Base-by-base conservation (phyloP, 2,888 invertebrate genomes). In the Dinocampus coccinellae region DNA sequence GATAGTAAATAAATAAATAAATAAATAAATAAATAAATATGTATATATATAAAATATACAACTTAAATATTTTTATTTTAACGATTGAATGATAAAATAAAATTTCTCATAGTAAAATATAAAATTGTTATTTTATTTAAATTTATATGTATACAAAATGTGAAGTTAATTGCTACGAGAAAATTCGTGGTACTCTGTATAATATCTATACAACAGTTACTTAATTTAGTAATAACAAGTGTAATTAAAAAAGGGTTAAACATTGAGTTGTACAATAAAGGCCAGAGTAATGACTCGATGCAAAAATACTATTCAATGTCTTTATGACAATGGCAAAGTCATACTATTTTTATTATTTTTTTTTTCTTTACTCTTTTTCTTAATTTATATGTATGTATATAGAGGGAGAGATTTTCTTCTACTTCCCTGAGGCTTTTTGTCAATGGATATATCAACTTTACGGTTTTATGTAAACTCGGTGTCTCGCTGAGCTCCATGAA, bases 391-490 rank as follows among this genome's bases (percentile, higher is more conserved):
- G 53, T 69, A 34, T 66, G 47, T 47, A 33, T 55, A 24, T n/a
- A 53, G 63, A 34, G 52, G 55, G 67, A 63, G 24, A 29, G 39
- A 33, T 29, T 71, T 74, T 66, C 47, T 34, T 60, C 58, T 55
- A 34, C 57, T 53, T 70, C 70, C 75, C 73, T 57, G 73, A 70
- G 74, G 65, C 65, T 77, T 78, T 81, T 78, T 77, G 77, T 76
- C 79, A 78, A 78, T 78, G 78, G 78, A 78, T 80, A 83, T 84
- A 57, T 57, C 33, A 85, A 86, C 83, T 85, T 86, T 85, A 86
- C 85, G 85, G 85, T 86, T 85, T 86, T 86, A 86, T 86, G 86
- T 85, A 85, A 87, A 86, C 85, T 86, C 82, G 85, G 85, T 85
- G 55, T 71, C 55, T 55, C 82, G 83, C 75, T 82, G 60, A 39